Base-by-base conservation (phyloP, 2,888 invertebrate species). In the Aradus depressus region DNA sequence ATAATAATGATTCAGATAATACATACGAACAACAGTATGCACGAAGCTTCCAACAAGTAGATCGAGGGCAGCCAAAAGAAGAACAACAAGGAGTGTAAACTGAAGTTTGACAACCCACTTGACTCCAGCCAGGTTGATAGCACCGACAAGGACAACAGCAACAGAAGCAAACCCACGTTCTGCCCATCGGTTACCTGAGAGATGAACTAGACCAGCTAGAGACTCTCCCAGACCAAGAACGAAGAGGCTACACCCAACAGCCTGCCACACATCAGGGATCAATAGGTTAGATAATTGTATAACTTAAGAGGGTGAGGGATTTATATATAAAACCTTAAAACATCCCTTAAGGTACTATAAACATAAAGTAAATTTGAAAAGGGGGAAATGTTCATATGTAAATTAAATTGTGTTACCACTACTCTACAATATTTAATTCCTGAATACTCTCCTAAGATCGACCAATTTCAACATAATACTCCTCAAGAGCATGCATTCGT, bases 41-140 rank as follows among this genome's bases (percentile, higher is more conserved):
- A 85, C 79, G 65, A 95, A 88, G 61, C 91, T 90, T 59, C 96
- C 96, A 52, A 95, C 85, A 70, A 88, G 80, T 68, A 97, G 93
- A 70, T 96, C 95, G 59, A 91, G 71, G 10, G 90, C 91, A 52
- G 95, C 92, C 55, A 92, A 68, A 47, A 92, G 74, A 52, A 97
- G 75, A 50, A 93, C 79, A 60, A 92, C 72, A 21, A 96, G 74
- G 38, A 97, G 75, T 26, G 85, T 71, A 70, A 96, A 91, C 66
- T 97, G 96, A 49, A 96, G 71, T 64, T 96, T 90, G 51, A 97
- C 85, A 22, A 97, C 95, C 93, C 95, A 96, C 67, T 95, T 95
- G 1, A 97, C 95, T 34, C 96, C 96, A 22, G 95, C 93, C 35
- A 95, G 76, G 71, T 97, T 96, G 60, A 96, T 92, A 55, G 84